phyloP scores from a whole-genome alignment of 2,888 invertebrate genomes.

The Drosophila peninsularis region DNA sequence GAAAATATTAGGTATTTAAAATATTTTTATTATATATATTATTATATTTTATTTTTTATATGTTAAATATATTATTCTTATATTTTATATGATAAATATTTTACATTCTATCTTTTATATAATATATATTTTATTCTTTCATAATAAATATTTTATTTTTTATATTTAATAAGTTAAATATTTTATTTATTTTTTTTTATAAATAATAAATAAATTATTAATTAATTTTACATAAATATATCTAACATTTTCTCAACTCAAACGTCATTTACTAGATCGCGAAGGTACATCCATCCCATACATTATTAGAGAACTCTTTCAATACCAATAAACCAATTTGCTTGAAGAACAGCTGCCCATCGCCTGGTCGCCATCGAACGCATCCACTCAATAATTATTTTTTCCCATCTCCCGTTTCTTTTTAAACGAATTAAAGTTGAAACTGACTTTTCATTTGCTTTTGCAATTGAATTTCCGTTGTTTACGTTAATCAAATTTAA shows the following conservation, averaged over 20 bases:
- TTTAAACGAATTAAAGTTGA: constrained; percentile 38
- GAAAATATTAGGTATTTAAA: too few species aligned
- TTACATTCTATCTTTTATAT: too few species aligned
- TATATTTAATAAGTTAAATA: too few species aligned
- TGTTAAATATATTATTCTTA: too few species aligned
- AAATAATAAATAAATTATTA: too few species aligned
- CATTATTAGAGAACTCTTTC: neutral
- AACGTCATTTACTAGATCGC: neutral
- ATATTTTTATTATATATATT: too few species aligned
- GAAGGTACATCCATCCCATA: neutral
- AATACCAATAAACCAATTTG: neutral
- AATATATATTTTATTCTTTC: too few species aligned
- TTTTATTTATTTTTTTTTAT: too few species aligned
- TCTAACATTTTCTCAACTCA: neutral
- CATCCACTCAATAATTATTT: neutral
- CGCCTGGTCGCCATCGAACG: neutral
- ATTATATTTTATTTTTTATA: too few species aligned
- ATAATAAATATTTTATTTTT: too few species aligned
- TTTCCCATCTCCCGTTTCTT: constrained; percentile 6
- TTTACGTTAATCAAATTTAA: constrained; percentile 70
- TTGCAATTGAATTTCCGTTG: constrained; percentile 67
- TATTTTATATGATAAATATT: too few species aligned
- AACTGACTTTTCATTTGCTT: constrained; percentile 27
- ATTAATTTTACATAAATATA: too few species aligned
- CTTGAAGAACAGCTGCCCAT: constrained; percentile 3